A percentile compares a stretch with the other conserved stretches of the same genome.
Conservation (phyloP, 2,797 vertebrate species). For the Phrynocephalus vlangalii region DNA sequence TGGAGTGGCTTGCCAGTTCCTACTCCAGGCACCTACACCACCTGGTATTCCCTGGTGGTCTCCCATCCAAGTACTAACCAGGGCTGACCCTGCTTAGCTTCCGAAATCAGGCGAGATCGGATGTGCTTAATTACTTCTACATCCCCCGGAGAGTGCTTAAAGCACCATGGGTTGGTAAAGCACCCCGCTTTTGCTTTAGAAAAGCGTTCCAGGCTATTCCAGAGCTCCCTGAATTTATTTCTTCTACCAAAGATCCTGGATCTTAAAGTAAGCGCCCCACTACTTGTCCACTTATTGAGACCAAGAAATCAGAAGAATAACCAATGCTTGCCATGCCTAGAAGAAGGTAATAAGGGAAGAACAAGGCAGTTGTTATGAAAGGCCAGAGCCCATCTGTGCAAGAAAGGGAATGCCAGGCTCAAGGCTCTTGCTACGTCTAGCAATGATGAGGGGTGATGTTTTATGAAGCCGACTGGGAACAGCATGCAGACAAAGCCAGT, state of each 20-base stretch:
- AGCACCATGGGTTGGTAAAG: too few relatives aligned
- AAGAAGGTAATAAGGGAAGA: background rate
- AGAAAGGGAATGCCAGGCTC: background rate
- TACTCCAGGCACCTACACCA: too few relatives aligned
- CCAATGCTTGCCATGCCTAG: background rate
- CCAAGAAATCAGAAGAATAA: background rate
- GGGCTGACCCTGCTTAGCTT: too few relatives aligned
- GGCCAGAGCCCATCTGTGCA: background rate
- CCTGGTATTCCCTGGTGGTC: too few relatives aligned
- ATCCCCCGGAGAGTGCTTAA: too few relatives aligned
- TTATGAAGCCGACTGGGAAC: constrained; percentile 39
- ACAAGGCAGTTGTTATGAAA: background rate
- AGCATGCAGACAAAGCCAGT: constrained; percentile 32
- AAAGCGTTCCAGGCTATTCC: too few relatives aligned
- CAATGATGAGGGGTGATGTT: background rate
- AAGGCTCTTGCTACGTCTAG: background rate
- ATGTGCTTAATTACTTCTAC: too few relatives aligned
- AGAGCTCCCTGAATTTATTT: too few relatives aligned
- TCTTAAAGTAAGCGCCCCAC: background rate
- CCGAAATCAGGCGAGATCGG: too few relatives aligned
- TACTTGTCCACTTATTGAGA: background rate
- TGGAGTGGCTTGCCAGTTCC: too few relatives aligned
- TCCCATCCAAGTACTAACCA: too few relatives aligned
- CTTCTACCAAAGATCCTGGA: background rate
- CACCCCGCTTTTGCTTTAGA: too few relatives aligned